These are phyloP conservation scores for Polyboroides typus DNA, from an alignment of 2,797 vertebrate species.

Conservation along the genomic window DNA sequence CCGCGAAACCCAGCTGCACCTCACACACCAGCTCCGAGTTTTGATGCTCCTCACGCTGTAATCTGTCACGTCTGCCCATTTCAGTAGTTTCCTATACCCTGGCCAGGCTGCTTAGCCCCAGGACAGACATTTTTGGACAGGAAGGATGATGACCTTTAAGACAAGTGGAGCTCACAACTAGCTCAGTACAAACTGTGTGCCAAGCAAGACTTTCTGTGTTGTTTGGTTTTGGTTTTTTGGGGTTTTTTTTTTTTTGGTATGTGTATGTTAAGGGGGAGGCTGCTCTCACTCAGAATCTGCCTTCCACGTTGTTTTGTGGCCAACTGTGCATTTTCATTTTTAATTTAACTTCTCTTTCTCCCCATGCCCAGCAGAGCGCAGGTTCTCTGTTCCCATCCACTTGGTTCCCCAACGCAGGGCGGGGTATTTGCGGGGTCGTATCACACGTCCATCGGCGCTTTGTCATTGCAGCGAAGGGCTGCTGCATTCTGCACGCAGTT, in stretches of 20 bases:
- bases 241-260: no score
- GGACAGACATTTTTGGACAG: background rate
- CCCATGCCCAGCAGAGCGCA: background rate
- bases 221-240: no score
- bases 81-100: background rate
- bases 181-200: background rate
- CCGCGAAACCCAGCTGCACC: background rate
- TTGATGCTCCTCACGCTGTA: background rate
- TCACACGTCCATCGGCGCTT: fast-evolving
- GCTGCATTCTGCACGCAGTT: fast-evolving
- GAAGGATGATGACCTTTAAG: background rate
- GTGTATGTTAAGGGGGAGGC: no score
- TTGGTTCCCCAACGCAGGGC: background rate
- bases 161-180: background rate
- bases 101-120: background rate
- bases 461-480: background rate
- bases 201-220: background rate
- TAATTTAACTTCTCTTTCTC: background rate
- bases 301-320: background rate
- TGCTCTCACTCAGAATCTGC: background rate
- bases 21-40: background rate
- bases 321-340: background rate
- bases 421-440: fast-evolving
- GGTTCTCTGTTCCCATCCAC: background rate
- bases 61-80: background rate